Conservation (phyloP, 2,797 vertebrate species). For the Crenichthys baileyi region DNA sequence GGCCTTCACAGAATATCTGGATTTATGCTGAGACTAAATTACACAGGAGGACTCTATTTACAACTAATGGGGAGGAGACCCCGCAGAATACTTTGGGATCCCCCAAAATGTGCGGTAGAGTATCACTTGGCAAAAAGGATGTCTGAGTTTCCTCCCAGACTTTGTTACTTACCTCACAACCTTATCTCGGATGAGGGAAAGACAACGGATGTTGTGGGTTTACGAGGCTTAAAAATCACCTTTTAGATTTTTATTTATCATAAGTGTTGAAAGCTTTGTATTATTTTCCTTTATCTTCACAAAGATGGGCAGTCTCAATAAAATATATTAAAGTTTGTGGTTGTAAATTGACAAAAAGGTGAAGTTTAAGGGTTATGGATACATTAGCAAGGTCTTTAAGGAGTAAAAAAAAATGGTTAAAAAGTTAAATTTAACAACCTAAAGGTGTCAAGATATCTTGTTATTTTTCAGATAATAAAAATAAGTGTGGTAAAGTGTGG, state of each 20-base stretch:
- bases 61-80: background rate
- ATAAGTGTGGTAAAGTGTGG: background rate
- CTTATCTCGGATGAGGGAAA: background rate
- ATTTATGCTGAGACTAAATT: background rate
- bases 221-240: background rate
- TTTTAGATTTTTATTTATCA: background rate
- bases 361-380: no score
- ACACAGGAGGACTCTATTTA: background rate
- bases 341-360: no score
- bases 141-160: background rate
- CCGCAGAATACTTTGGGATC: no score
- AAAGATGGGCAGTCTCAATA: background rate
- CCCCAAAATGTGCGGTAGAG: no score
- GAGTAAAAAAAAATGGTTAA: background rate
- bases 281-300: background rate
- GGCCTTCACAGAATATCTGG: background rate
- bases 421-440: background rate
- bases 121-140: background rate
- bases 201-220: background rate
- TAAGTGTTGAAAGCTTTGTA: background rate
- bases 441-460: background rate
- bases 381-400: background rate
- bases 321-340: no score
- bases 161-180: background rate
- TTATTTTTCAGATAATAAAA: background rate